Evolutionary conservation across 2,888 invertebrate genomes (phyloP), one percentile per base, ranked within the genome.

Genomic region (Notocelia uddmanniana): DNA sequence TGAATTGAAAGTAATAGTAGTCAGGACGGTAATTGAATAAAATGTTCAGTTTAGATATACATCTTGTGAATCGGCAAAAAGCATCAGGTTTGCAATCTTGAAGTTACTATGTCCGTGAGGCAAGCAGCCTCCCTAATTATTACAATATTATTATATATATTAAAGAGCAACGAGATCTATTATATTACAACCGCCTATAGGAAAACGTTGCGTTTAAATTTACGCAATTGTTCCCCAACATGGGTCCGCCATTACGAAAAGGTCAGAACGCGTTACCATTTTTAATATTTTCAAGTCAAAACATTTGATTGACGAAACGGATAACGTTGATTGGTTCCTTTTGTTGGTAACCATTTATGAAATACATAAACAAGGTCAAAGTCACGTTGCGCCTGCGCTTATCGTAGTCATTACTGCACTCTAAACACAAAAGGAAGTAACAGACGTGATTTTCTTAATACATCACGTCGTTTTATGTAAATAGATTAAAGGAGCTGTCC

Each of bases 281-380:
- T 73, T 73, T 69, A 75, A 77, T 71, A 59, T 78, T 76, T 76
- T 80, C 77, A 73, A 73, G 70, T 69, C 59, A 68, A 72, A 74
- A 62, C 55, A 68, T 71, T 72, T 69, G 59, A 75, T 72, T 68
- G 60, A 72, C 63, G 74, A 76, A 77, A 77, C 73, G 64, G 73
- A 77, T 77, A 77, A 78, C 64, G 75, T 75, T 82, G 81, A 82
- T 83, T 81, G 81, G 77, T 79, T 72, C 75, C 76, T 74, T 80
- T 83, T 77, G 75, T 75, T 55, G 45, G 57, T 31, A 50, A 57
- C 68, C 63, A 58, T 74, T 72, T 68, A 72, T 45, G 73, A 73
- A 73, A 69, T 59, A 58, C 21, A 73, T 54, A 73, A 64, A 69
- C 73, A 69, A 73, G 73, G 73, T 69, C 64, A 63, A 70, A 73